Conservation (phyloP, 2,888 invertebrate genomes). For the Mesoligia furuncula region DNA sequence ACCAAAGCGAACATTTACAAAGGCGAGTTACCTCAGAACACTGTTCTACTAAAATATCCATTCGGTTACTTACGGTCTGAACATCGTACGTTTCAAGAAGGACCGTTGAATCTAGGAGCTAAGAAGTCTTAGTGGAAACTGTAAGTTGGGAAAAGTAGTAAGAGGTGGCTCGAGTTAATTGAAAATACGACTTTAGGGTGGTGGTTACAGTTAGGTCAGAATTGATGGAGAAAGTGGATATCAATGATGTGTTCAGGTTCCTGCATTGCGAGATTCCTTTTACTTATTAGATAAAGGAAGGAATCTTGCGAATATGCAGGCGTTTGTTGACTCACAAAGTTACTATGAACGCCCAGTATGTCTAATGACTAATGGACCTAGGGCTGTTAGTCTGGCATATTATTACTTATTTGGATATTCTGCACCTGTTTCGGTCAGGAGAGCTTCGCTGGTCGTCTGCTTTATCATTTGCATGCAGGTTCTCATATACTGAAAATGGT, state of each 20-base stretch:
- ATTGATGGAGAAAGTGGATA: neutral
- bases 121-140: slow-evolving; percentile 19
- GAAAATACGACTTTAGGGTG: slow-evolving; percentile 24
- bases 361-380: neutral
- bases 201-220: neutral
- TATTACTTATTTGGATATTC: neutral
- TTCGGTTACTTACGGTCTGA: slow-evolving; percentile 21
- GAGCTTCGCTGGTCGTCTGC: neutral
- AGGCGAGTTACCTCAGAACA: slow-evolving; percentile 38
- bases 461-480: neutral
- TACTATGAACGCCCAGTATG: neutral
- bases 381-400: neutral
- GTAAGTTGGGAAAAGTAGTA: slow-evolving; percentile 27
- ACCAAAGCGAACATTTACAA: slow-evolving; percentile 39
- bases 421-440: neutral
- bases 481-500: neutral
- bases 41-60: slow-evolving; percentile 6
- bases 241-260: neutral
- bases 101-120: slow-evolving; percentile 27
- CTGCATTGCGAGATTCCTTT: neutral
- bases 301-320: neutral
- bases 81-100: slow-evolving; percentile 28
- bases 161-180: slow-evolving; percentile 22
- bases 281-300: neutral
- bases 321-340: neutral